These are phyloP conservation scores for Leuciscus waleckii DNA, from an alignment of 2,797 vertebrate genomes.

Conservation along the genomic window DNA sequence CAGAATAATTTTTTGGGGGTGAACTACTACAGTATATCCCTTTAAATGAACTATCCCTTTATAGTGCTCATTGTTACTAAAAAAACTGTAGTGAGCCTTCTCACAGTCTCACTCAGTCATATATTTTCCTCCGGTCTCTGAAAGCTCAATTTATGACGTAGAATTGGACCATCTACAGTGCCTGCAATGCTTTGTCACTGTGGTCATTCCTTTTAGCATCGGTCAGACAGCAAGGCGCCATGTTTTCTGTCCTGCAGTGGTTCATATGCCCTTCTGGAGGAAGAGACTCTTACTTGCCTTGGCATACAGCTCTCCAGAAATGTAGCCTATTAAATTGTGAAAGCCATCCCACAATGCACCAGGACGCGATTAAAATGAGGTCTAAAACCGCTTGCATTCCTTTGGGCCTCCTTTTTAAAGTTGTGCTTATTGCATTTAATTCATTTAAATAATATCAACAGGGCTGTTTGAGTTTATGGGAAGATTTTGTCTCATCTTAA, in stretches of 20 bases:
- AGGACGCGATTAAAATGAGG: slow-evolving; percentile 47
- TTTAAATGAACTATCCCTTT: background rate
- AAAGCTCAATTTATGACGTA: background rate
- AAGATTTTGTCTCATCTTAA: slow-evolving; percentile 53
- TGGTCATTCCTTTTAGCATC: slow-evolving; percentile 13
- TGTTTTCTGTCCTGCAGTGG: slow-evolving; percentile 27
- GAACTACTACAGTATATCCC: background rate
- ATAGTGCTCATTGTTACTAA: background rate
- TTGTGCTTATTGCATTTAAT: slow-evolving; percentile 61
- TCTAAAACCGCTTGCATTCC: slow-evolving; percentile 51
- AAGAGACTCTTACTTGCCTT: slow-evolving; percentile 21
- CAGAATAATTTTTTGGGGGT: background rate
- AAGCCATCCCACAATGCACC: slow-evolving; percentile 29
- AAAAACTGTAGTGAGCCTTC: background rate
- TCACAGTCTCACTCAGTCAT: background rate
- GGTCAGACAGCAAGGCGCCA: slow-evolving; percentile 34
- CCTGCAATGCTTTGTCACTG: background rate
- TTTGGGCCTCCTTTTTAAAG: slow-evolving; percentile 49
- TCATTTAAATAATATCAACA: slow-evolving; percentile 59
- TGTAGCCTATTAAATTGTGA: slow-evolving; percentile 30
- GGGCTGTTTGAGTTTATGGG: slow-evolving; percentile 49
- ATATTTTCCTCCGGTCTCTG: background rate
- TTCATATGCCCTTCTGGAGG: background rate
- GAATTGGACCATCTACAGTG: background rate
- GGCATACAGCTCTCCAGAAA: slow-evolving; percentile 22